Percentiles rank a stretch among this genome's conserved stretches.
phyloP scores from a whole-genome alignment of 2,797 vertebrate species.

The Cryptoblepharus egeriae region DNA sequence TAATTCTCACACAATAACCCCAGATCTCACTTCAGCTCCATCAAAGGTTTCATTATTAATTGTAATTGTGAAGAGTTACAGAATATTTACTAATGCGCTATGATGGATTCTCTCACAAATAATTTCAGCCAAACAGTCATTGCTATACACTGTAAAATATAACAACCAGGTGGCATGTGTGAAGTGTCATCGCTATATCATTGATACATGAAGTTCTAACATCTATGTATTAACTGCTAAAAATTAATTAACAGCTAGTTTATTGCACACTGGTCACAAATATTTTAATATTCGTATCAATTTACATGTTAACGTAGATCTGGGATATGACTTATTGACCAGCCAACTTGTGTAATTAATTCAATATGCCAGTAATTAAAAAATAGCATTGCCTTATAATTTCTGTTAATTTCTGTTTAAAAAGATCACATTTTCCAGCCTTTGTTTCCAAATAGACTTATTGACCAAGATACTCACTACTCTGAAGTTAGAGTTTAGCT shows the following conservation, averaged over 20 bases:
- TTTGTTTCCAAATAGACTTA: neutral
- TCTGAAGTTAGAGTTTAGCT: neutral
- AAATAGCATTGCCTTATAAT: slow-evolving; percentile 4
- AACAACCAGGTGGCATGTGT: slow-evolving; percentile 4
- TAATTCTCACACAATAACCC: slow-evolving; percentile 40
- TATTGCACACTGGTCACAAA: neutral
- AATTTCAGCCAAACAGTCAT: slow-evolving; percentile 34
- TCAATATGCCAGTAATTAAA: slow-evolving; percentile 14
- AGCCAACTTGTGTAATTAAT: slow-evolving; percentile 36
- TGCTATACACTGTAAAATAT: slow-evolving; percentile 36
- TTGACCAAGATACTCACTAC: neutral
- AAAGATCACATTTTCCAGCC: neutral
- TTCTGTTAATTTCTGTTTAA: slow-evolving; percentile 4
- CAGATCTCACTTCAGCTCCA: slow-evolving; percentile 20
- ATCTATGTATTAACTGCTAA: slow-evolving; percentile 17
- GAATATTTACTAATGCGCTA: slow-evolving; percentile 25
- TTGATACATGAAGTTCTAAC: slow-evolving; percentile 24
- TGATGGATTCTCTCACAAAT: slow-evolving; percentile 22
- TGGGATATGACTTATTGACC: slow-evolving; percentile 30
- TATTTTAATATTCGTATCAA: slow-evolving; percentile 35
- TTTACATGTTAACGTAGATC: slow-evolving; percentile 17
- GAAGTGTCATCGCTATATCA: slow-evolving; percentile 18
- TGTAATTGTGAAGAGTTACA: slow-evolving; percentile 40
- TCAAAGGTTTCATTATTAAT: slow-evolving; percentile 18
- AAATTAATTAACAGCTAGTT: neutral